Conservation (phyloP, 2,888 invertebrate species). For the Drosophila flavopinicola region DNA sequence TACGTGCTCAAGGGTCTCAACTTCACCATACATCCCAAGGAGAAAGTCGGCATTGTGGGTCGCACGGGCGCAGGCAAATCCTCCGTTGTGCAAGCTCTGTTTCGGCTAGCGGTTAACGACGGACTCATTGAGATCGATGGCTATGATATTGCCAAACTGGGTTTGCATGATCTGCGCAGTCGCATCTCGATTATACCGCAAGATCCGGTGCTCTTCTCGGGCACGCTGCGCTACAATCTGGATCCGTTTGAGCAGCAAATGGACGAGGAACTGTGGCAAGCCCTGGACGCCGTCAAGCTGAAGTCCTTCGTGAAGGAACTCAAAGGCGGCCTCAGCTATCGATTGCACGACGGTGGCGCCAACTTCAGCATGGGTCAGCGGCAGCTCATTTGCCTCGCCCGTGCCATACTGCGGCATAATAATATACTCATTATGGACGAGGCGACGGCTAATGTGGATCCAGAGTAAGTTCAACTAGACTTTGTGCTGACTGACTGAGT, state of each 20-base stretch:
- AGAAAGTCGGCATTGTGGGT: constrained; percentile 93
- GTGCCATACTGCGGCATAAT: constrained; percentile 91
- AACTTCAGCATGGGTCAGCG: constrained; percentile 95
- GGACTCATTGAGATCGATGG: constrained; percentile 92
- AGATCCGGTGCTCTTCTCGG: constrained; percentile 95
- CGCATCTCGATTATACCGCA: constrained; percentile 97
- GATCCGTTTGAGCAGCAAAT: constrained; percentile 92
- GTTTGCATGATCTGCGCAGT: constrained; percentile 90
- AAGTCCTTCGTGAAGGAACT: constrained; percentile 88
- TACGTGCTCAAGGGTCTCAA: constrained; percentile 90
- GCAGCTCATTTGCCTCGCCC: constrained; percentile 93
- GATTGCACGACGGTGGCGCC: constrained; percentile 90
- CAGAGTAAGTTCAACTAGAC: constrained; percentile 90
- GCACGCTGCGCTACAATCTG: constrained; percentile 92
- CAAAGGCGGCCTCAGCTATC: constrained; percentile 86
- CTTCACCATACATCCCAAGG: constrained; percentile 86
- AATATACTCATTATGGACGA: constrained; percentile 94
- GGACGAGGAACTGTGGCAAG: constrained; percentile 91
- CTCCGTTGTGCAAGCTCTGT: constrained; percentile 92
- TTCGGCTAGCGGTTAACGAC: constrained; percentile 91
- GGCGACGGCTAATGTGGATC: constrained; percentile 96
- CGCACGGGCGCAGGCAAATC: constrained; percentile 95
- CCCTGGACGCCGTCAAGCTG: constrained; percentile 91
- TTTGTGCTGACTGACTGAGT: too few relatives aligned
- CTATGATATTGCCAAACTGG: constrained; percentile 88